A percentile compares a stretch with the other conserved stretches of the same genome.
phyloP scores from a whole-genome alignment of 2,113 vertebrate species.

The Ptyas mucosa region DNA sequence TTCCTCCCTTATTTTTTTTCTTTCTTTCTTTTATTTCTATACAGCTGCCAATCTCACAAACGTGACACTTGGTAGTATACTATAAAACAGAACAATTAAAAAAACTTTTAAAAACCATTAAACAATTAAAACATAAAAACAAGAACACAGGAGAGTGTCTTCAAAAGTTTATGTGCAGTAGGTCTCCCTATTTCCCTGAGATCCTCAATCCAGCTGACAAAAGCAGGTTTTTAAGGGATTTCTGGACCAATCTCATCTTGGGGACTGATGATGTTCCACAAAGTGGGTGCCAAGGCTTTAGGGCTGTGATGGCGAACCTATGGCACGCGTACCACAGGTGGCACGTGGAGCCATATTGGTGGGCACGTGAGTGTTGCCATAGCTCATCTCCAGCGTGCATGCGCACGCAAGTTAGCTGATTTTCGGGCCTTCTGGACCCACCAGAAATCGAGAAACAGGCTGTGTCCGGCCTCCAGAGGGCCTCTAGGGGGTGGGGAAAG shows the following conservation, averaged over 20 bases:
- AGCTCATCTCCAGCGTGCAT: too few relatives aligned
- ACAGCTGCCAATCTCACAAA: background rate
- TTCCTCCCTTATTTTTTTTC: too few relatives aligned
- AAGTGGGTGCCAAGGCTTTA: background rate
- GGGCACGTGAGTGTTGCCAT: too few relatives aligned
- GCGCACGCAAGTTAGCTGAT: too few relatives aligned
- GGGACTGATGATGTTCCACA: background rate
- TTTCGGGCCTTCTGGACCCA: too few relatives aligned
- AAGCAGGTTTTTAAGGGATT: background rate
- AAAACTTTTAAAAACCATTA: background rate
- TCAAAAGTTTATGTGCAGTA: background rate
- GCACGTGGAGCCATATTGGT: too few relatives aligned
- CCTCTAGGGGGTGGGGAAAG: too few relatives aligned
- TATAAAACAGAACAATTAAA: background rate
- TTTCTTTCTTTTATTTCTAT: too few relatives aligned
- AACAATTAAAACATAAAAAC: background rate
- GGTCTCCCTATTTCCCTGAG: background rate
- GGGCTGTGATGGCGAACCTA: too few relatives aligned
- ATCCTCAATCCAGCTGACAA: background rate
- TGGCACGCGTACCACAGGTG: too few relatives aligned
- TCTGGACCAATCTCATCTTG: background rate
- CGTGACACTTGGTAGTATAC: background rate
- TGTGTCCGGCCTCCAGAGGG: too few relatives aligned
- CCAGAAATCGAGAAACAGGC: too few relatives aligned
- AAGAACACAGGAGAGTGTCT: background rate